Conservation (phyloP, 2,113 vertebrate species). For the Ptilorrhoa leucosticta region DNA sequence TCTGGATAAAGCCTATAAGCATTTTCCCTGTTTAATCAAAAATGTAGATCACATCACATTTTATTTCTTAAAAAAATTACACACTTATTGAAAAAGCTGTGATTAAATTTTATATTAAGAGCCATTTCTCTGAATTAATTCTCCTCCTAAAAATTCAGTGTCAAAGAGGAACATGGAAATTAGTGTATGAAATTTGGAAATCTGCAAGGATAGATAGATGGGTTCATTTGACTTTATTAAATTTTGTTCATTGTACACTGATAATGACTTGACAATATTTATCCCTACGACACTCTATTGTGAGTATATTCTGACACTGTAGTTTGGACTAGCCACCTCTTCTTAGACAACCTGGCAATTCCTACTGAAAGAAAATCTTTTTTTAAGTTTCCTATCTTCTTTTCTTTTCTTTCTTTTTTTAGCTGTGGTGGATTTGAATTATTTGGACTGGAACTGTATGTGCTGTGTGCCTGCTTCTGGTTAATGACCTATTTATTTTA, state of each 20-base stretch:
- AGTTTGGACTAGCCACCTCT: background rate
- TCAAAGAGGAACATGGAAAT: slow-evolving; percentile 30
- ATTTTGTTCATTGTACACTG: background rate
- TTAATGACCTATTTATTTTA: background rate
- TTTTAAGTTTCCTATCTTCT: background rate
- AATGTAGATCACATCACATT: slow-evolving; percentile 49
- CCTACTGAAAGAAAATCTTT: background rate
- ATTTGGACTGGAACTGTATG: background rate
- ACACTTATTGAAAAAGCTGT: slow-evolving; percentile 28
- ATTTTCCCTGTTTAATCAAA: slow-evolving; percentile 51
- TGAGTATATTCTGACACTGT: background rate
- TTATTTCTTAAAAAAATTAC: slow-evolving; percentile 27
- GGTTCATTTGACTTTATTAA: slow-evolving; percentile 4
- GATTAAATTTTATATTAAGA: slow-evolving; percentile 45
- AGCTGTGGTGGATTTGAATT: background rate
- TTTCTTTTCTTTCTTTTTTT: background rate
- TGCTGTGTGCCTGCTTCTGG: background rate
- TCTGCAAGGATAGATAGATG: background rate
- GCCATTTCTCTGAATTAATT: slow-evolving; percentile 28
- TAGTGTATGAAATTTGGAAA: slow-evolving; percentile 11
- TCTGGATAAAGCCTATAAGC: slow-evolving; percentile 39
- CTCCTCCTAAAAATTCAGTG: slow-evolving; percentile 19
- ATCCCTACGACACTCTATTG: background rate
- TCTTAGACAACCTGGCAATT: background rate
- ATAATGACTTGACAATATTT: background rate